Conservation (phyloP, 2,888 invertebrate species). For the Pristionchus exspectatus region DNA sequence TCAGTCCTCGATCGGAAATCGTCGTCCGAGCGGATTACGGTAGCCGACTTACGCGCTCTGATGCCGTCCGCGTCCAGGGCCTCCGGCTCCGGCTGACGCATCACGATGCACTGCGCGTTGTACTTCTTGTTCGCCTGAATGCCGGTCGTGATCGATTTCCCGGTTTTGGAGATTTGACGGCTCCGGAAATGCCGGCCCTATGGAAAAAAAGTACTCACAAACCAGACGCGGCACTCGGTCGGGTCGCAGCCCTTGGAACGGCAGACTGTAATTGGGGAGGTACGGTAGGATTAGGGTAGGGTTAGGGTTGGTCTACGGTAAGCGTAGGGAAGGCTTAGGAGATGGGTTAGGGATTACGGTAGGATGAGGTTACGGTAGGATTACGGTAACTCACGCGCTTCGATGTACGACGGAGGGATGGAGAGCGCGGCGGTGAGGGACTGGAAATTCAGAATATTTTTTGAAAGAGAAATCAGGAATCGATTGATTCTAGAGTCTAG, state of each 20-base stretch:
- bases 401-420: constrained; percentile 38
- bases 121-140: neutral
- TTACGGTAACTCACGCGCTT: constrained; percentile 35
- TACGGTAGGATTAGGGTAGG: neutral
- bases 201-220: neutral
- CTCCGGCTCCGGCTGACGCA: constrained; percentile 7
- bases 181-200: neutral
- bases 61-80: constrained; percentile 7
- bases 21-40: constrained; percentile 17
- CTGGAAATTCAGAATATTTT: neutral
- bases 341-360: neutral
- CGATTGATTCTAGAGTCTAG: neutral
- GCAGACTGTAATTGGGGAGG: constrained; percentile 29
- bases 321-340: too few species aligned
- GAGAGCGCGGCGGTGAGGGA: constrained; percentile 12
- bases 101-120: constrained; percentile 37
- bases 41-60: constrained; percentile 23
- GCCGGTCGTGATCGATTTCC: neutral
- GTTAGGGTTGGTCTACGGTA: neutral
- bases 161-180: neutral
- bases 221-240: constrained; percentile 49
- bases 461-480: neutral
- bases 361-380: neutral
- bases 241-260: constrained; percentile 26
- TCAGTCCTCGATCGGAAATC: neutral